Evolutionary conservation across 64 coral and sea anemone species (phyloP), one percentile per base, ranked within the genome.

Genomic region (Orbicella faveolata): DNA sequence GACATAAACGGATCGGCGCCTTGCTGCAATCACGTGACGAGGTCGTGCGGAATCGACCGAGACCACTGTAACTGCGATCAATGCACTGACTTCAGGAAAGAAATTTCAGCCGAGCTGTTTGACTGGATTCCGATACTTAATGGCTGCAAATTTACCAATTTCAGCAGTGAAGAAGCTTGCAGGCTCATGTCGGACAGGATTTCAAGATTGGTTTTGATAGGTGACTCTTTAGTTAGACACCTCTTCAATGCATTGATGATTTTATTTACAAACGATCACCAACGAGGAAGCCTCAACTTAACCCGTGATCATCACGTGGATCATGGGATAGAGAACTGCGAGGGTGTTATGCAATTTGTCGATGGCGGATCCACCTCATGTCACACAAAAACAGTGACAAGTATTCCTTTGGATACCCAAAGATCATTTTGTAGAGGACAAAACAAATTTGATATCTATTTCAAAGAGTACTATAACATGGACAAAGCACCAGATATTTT

Each of bases 271-370:
- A 84, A 89, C 76, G 52, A 95, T 51, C 15, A 78, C 0, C 68
- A 83, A 4, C 21, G 30, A 37, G 94, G 94, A 55, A 51, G 89
- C 5, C 63, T 95, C 0, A 61, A 52, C 11, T 80, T 78, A 72
- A 59, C 9, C 55, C 11, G 11, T 59, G 15, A 14, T 59, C 10
- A 16, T 59, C 11, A 0, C 55, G 9, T 12, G 11, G 78, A 52
- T 63, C 66, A 61, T 1, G 33, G 90, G 54, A 52, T 23, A 13
- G 23, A 61, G 19, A 30, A 48, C 20, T 95, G 89, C 77, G 66
- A 15, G 13, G 94, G 94, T 21, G 84, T 88, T n/a, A 95, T 89
- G 86, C 94, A 95, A 70, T 95, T 95, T 84, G 94, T 95, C 23
- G 89, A 95, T 76, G 52, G 52, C 8, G 94, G 94, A 21, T 88